phyloP scores from a whole-genome alignment of 2,888 invertebrate species.

The Myopa tessellatipennis region DNA sequence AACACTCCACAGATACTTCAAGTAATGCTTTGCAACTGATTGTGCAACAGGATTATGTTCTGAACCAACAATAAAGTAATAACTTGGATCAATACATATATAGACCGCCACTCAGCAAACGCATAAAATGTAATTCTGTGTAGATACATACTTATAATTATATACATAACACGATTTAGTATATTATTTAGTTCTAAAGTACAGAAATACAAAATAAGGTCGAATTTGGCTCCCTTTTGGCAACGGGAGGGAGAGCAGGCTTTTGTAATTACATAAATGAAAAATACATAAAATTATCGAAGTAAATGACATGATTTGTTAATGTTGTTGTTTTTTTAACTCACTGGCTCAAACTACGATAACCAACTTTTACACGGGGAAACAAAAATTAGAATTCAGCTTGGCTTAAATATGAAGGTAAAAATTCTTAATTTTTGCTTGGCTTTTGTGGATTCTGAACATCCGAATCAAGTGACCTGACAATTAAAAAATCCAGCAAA shows the following conservation, averaged over 20 bases:
- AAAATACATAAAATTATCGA: slow-evolving; percentile 29
- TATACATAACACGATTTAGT: slow-evolving; percentile 34
- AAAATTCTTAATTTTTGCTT: too few relatives aligned
- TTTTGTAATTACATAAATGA: slow-evolving; percentile 44
- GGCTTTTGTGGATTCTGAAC: too few relatives aligned
- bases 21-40: neutral
- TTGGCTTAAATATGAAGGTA: too few relatives aligned
- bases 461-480: too few relatives aligned
- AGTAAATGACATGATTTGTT: slow-evolving; percentile 42
- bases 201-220: slow-evolving; percentile 44
- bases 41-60: too few relatives aligned
- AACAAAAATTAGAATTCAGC: too few relatives aligned
- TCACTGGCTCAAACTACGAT: neutral
- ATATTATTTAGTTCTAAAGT: slow-evolving; percentile 26
- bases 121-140: neutral
- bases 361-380: too few relatives aligned
- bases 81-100: too few relatives aligned
- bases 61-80: too few relatives aligned
- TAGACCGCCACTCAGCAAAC: neutral
- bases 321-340: slow-evolving; percentile 37
- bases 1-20: too few relatives aligned
- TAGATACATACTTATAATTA: slow-evolving; percentile 29
- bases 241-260: slow-evolving; percentile 52
- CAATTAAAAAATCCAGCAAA: too few relatives aligned
- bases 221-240: slow-evolving; percentile 54